Evolutionary conservation across 2,888 invertebrate genomes (phyloP).

Genomic region (Ligdia adustata): DNA sequence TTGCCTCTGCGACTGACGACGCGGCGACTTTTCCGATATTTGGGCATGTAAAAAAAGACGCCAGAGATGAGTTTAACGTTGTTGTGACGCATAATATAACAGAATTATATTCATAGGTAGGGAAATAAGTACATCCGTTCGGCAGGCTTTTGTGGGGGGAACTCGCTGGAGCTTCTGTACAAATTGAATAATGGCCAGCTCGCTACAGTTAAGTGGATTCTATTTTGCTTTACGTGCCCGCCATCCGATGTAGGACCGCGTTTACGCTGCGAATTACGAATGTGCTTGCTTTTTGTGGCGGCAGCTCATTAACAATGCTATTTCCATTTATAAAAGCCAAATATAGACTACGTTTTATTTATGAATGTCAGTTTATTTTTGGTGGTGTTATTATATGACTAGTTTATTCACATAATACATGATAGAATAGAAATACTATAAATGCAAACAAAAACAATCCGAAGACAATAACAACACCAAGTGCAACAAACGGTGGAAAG

Average conservation of each 20-base stretch:
- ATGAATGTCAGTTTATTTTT: slow-evolving; percentile 3
- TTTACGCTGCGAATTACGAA: slow-evolving; percentile 47
- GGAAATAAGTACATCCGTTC: slow-evolving; percentile 42
- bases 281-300: slow-evolving; percentile 37
- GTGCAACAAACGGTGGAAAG: too few relatives aligned
- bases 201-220: slow-evolving; percentile 71
- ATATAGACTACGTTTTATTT: slow-evolving; percentile 2
- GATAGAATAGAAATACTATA: too few relatives aligned
- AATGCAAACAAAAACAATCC: too few relatives aligned
- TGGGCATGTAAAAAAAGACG: slow-evolving; percentile 7
- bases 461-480: too few relatives aligned
- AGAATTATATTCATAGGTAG: slow-evolving; percentile 29
- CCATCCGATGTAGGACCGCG: slow-evolving; percentile 46
- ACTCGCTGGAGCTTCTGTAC: slow-evolving; percentile 48
- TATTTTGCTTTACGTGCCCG: slow-evolving; percentile 67
- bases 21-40: slow-evolving; percentile 9
- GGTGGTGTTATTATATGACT: too few relatives aligned
- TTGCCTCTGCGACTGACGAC: slow-evolving; percentile 11
- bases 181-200: slow-evolving; percentile 77
- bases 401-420: too few relatives aligned
- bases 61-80: slow-evolving; percentile 20
- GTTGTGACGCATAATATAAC: slow-evolving; percentile 20
- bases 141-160: slow-evolving; percentile 51
- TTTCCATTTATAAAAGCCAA: slow-evolving; percentile 28
- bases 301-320: slow-evolving; percentile 41